These are phyloP conservation scores for Dendrolimus punctatus DNA, from an alignment of 1,140 invertebrate species.

Conservation along the genomic window DNA sequence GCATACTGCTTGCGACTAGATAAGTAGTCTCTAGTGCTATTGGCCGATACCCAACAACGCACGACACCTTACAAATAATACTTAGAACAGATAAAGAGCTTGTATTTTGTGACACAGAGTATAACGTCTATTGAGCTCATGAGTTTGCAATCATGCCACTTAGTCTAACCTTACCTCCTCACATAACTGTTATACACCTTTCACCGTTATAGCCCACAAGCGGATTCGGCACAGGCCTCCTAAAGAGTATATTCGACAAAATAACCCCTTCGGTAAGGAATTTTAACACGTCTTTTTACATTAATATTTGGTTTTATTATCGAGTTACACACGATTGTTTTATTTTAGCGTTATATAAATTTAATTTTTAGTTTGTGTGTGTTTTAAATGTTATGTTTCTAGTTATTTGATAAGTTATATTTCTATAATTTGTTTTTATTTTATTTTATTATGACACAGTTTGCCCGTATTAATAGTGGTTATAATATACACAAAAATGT, in stretches of 20 bases:
- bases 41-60: conserved; percentile 63
- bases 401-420: conserved; percentile 40
- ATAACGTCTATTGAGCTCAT: conserved; percentile 48
- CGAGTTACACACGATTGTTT: conserved; percentile 38
- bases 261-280: conserved; percentile 74
- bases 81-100: conserved; percentile 66
- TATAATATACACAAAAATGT: conserved; percentile 53
- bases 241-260: conserved; percentile 75
- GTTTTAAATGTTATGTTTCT: conserved; percentile 43
- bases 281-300: conserved; percentile 68
- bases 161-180: conserved; percentile 60
- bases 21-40: conserved; percentile 67
- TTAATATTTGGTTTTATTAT: conserved; percentile 39
- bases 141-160: conserved; percentile 48
- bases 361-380: conserved; percentile 47
- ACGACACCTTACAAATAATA: conserved; percentile 64
- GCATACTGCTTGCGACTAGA: conserved; percentile 69
- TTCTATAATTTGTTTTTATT: conserved; percentile 15
- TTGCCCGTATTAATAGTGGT: conserved; percentile 60
- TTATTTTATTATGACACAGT: conserved; percentile 44
- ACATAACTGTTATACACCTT: conserved; percentile 71
- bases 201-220: conserved; percentile 63
- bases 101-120: conserved; percentile 71
- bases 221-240: conserved; percentile 73
- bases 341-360: conserved; percentile 45